These are phyloP conservation scores for Graptemys geographica DNA, from an alignment of 2,797 vertebrate species.

Conservation along the genomic window DNA sequence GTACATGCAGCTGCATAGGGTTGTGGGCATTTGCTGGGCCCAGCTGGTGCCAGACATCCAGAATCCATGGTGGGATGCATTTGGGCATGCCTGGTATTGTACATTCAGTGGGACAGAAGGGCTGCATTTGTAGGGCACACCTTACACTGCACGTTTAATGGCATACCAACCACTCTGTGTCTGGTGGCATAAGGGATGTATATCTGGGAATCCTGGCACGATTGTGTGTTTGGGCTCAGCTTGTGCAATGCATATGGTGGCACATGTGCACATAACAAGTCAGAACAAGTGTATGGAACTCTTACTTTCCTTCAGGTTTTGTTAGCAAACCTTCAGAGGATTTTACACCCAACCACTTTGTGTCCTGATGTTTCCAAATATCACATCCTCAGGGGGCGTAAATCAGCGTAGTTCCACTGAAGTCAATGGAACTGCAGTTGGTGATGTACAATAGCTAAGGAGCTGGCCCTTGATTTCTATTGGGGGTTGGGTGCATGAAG, in stretches of 20 bases:
- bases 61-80: background rate
- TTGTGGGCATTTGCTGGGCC: background rate
- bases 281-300: rapidly evolving
- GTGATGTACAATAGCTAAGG: rapidly evolving
- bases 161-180: background rate
- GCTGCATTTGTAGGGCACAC: background rate
- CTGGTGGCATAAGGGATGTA: background rate
- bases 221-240: rapidly evolving
- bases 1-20: background rate
- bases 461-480: rapidly evolving
- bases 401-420: background rate
- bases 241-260: rapidly evolving
- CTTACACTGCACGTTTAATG: background rate
- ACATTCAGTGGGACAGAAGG: background rate
- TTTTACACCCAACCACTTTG: background rate
- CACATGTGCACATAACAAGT: rapidly evolving
- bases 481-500: background rate
- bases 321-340: background rate
- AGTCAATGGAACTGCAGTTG: rapidly evolving
- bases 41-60: background rate
- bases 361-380: background rate
- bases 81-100: background rate
- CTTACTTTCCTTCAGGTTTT: background rate
- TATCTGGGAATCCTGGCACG: background rate
- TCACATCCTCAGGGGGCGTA: background rate